Evolutionary conservation across 2,797 vertebrate genomes (phyloP).

Genomic region (Hybognathus amarus): DNA sequence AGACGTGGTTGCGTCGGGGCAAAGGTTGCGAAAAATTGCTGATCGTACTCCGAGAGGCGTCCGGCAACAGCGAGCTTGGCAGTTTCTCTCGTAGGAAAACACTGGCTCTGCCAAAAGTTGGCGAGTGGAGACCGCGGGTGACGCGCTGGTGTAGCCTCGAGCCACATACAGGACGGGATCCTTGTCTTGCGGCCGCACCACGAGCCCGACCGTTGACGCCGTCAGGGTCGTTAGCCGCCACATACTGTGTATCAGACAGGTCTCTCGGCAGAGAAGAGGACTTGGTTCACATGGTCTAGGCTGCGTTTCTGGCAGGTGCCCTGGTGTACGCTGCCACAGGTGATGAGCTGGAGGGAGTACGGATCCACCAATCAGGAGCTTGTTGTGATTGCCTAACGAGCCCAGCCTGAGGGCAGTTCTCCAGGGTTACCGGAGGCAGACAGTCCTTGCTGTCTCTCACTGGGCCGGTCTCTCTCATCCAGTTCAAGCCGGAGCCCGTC

Average conservation of each 20-base stretch:
- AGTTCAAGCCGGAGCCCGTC: constrained; percentile 82
- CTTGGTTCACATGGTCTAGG: constrained; percentile 74
- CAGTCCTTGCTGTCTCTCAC: constrained; percentile 94
- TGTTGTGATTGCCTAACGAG: constrained; percentile 90
- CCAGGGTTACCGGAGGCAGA: constrained; percentile 86
- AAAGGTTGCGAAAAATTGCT: constrained; percentile 92
- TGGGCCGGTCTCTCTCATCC: constrained; percentile 83
- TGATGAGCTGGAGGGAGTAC: constrained; percentile 83
- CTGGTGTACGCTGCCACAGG: constrained; percentile 93
- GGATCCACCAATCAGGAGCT: constrained; percentile 89
- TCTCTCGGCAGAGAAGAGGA: constrained; percentile 87
- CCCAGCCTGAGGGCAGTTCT: constrained; percentile 87
- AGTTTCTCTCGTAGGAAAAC: constrained; percentile 95
- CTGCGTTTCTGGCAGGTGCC: constrained; percentile 93
- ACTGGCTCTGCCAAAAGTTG: constrained; percentile 84
- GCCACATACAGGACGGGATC: constrained; percentile 90
- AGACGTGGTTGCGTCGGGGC: constrained; percentile 79
- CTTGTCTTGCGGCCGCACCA: constrained; percentile 78
- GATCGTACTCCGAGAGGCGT: constrained; percentile 92
- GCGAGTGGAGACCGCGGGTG: constrained; percentile 93
- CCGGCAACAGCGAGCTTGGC: constrained; percentile 91
- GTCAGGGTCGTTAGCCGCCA: constrained; percentile 92
- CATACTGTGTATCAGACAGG: constrained; percentile 95
- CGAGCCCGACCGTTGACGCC: constrained; percentile 89
- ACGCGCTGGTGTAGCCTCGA: constrained; percentile 90